Evolutionary conservation across 2,797 vertebrate species (phyloP), one percentile per base, ranked within the genome.

Genomic region (Halcyon leucocephala): DNA sequence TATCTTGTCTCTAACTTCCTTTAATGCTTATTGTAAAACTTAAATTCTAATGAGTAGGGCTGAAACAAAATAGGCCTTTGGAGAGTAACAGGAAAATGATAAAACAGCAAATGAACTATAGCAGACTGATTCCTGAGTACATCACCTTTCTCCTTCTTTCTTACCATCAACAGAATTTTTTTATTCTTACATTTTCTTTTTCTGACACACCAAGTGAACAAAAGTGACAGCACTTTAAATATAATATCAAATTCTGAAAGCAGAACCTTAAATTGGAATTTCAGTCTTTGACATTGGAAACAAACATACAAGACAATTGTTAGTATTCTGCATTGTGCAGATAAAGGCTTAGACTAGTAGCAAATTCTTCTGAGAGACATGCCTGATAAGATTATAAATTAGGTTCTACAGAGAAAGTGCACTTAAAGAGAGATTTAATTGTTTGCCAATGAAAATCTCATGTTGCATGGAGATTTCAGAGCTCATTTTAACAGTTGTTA

Each of bases 371-470:
- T 81, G 72, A 94, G 95, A 96, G 42, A 95, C 77, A 82, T 64
- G 82, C 71, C 83, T 96, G 94, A 87, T 95, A 96, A 98, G 93
- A 97, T 89, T 96, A 96, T 96, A 96, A 97, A 97, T 97, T 96
- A 96, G 82, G 77, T 95, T 96, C 42, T 93, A 89, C 44, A 93
- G 89, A 89, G 93, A 84, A 97, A 96, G 64, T 71, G 84, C 61
- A 95, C 88, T 93, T 95, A 94, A 95, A 96, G 80, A 96, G 73
- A 96, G 66, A 86, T 93, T 97, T 97, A 94, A 96, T 97, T 97
- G 91, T 95, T 97, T 96, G 80, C 80, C 91, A 97, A 95, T 95
- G 97, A 97, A 96, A 97, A 89, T 94, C 62, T 88, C 84, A 57
- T 91, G 77, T 94, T 91, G 85, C 76, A 91, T 65, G 64, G 85